A percentile compares a stretch with the other conserved stretches of the same genome.
Evolutionary conservation across 2,888 invertebrate genomes (phyloP).

Genomic region (Athrips mouffetella): DNA sequence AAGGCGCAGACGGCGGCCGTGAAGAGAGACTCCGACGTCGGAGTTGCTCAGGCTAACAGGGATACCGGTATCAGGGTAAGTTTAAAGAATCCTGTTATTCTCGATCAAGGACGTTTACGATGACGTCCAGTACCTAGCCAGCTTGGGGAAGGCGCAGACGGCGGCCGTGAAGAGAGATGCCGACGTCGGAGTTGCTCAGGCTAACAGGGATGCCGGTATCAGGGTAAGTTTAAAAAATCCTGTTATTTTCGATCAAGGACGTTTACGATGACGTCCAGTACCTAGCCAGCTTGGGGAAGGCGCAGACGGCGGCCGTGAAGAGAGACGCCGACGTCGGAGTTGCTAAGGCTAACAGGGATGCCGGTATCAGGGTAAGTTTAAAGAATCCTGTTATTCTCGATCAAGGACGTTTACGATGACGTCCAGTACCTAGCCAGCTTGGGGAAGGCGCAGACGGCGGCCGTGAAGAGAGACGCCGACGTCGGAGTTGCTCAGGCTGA

Average conservation of each 20-base stretch:
- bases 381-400: too few species aligned
- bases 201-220: conserved; percentile 8
- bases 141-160: conserved; percentile 39
- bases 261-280: neutral
- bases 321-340: conserved; percentile 92
- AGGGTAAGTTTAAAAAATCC: conserved; percentile 83
- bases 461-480: conserved; percentile 80
- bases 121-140: neutral
- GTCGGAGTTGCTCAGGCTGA: conserved; percentile 84
- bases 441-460: neutral
- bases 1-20: neutral
- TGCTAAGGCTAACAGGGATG: conserved; percentile 44
- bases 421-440: conserved; percentile 40
- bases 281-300: conserved; percentile 39
- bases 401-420: conserved; percentile 78
- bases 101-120: conserved; percentile 84
- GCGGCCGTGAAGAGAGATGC: conserved; percentile 72
- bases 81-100: too few species aligned
- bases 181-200: conserved; percentile 88
- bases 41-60: conserved; percentile 78
- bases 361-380: conserved; percentile 75
- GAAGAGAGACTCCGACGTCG: conserved; percentile 86
- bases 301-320: neutral
- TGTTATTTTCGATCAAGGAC: conserved; percentile 93
- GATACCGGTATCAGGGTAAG: conserved; percentile 75